A percentile compares a stretch with the other conserved stretches of the same genome.
Evolutionary conservation across 2,888 invertebrate genomes (phyloP).

Genomic region (Sphaerophoria rueppellii): DNA sequence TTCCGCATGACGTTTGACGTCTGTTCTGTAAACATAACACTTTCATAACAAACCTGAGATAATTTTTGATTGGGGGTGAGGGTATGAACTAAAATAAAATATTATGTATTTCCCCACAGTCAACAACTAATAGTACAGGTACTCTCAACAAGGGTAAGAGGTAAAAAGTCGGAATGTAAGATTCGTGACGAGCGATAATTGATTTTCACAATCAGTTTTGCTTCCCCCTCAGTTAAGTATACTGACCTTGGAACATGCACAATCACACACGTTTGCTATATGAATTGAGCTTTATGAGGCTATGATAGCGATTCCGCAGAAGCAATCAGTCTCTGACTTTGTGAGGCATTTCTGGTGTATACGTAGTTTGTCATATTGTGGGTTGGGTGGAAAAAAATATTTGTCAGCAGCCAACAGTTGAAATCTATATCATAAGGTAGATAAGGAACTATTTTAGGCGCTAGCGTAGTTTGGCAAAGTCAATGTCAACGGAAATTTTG

Average conservation of each 20-base stretch:
- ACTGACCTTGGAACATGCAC: conserved; percentile 56
- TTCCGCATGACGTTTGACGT: conserved; percentile 57
- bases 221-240: conserved; percentile 33
- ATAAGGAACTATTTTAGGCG: conserved; percentile 44
- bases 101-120: conserved; percentile 5
- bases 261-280: neutral
- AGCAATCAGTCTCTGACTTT: conserved; percentile 18
- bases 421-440: conserved; percentile 46
- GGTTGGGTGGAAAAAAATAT: conserved; percentile 29
- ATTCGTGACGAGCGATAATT: conserved; percentile 70
- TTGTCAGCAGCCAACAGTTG: conserved; percentile 17
- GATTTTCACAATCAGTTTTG: conserved; percentile 55
- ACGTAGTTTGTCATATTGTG: neutral
- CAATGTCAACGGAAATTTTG: conserved; percentile 68
- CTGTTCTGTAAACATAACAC: conserved; percentile 11
- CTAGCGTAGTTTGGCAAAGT: conserved; percentile 60
- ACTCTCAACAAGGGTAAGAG: neutral
- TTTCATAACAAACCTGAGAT: conserved; percentile 11
- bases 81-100: conserved; percentile 1
- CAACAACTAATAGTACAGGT: neutral
- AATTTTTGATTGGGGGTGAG: conserved; percentile 4
- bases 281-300: conserved; percentile 15
- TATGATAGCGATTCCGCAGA: conserved; percentile 43
- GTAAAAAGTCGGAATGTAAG: conserved; percentile 2
- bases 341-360: neutral